A percentile compares a stretch with the other conserved stretches of the same genome.
phyloP scores from a whole-genome alignment of 1,140 invertebrate species.

The Drosophila watanabei region DNA sequence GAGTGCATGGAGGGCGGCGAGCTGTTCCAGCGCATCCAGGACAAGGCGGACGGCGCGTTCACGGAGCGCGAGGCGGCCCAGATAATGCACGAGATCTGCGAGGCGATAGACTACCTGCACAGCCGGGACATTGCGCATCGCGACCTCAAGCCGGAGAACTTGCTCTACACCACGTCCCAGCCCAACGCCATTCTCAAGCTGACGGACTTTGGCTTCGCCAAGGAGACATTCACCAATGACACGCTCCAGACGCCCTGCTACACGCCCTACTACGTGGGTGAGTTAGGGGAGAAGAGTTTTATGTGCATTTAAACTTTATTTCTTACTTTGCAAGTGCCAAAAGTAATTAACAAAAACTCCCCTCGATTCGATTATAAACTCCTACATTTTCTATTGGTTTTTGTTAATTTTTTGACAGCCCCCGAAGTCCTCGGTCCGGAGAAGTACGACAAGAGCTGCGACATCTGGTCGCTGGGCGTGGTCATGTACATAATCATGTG shows the following conservation, averaged over 20 bases:
- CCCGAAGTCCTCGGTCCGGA: constrained; percentile 98
- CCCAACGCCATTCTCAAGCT: constrained; percentile 94
- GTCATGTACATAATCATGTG: constrained; percentile 99
- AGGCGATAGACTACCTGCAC: constrained; percentile 98
- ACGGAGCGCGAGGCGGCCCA: constrained; percentile 92
- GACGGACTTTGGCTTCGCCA: constrained; percentile 99
- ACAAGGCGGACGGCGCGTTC: constrained; percentile 96
- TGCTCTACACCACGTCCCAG: constrained; percentile 92
- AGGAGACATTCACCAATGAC: constrained; percentile 95
- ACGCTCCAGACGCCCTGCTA: constrained; percentile 98
- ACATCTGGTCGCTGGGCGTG: constrained; percentile 99
- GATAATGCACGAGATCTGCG: constrained; percentile 98
- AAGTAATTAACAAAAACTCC: no score
- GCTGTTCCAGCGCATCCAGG: constrained; percentile 98
- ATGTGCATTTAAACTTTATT: no score
- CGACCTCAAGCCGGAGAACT: constrained; percentile 97
- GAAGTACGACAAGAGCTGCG: constrained; percentile 99
- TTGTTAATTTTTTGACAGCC: constrained; percentile 85
- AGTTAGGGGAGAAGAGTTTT: constrained; percentile 9
- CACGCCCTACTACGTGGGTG: constrained; percentile 98
- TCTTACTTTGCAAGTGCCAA: no score
- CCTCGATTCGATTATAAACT: no score
- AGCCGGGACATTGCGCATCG: constrained; percentile 98
- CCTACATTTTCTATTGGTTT: neutral
- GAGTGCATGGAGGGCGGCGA: constrained; percentile 99